A percentile compares a stretch with the other conserved stretches of the same genome.
Evolutionary conservation across 2,797 vertebrate species (phyloP).

Genomic region (Spinus pinus): DNA sequence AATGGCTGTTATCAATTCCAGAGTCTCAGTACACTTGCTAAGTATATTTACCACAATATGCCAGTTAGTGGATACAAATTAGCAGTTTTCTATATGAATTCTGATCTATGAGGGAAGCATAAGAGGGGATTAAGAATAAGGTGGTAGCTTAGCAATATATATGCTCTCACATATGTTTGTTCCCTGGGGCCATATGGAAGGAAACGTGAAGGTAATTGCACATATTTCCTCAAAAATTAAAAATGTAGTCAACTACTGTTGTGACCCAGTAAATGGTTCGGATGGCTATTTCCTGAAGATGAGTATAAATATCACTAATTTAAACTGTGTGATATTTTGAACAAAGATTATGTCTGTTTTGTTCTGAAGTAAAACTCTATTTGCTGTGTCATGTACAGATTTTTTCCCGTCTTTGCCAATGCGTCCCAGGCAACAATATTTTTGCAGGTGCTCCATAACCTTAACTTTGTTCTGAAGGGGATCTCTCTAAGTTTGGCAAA

Average conservation of each 20-base stretch:
- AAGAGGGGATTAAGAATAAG: not conserved
- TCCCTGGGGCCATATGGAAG: not conserved
- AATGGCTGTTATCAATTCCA: fast-evolving
- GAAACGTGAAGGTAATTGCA: not conserved
- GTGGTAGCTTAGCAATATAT: not conserved
- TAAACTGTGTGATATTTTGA: not conserved
- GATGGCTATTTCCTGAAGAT: not conserved
- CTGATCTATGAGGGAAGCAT: not conserved
- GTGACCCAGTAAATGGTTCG: fast-evolving
- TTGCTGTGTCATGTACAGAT: not conserved
- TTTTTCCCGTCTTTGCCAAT: not conserved
- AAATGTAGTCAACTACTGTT: not conserved
- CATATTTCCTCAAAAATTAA: not conserved
- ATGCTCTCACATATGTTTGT: not conserved
- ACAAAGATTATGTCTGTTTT: not conserved
- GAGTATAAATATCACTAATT: not conserved
- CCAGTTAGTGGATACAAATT: not conserved
- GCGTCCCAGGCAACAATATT: not conserved
- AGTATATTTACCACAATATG: not conserved
- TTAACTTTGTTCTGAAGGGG: not conserved
- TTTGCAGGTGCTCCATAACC: not conserved
- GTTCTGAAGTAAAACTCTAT: not conserved
- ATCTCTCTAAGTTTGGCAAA: not conserved
- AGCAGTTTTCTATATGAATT: not conserved
- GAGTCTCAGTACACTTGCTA: not conserved